A percentile compares a stretch with the other conserved stretches of the same genome.
phyloP scores from a whole-genome alignment of 2,888 invertebrate genomes.

The Drosophila incognita region DNA sequence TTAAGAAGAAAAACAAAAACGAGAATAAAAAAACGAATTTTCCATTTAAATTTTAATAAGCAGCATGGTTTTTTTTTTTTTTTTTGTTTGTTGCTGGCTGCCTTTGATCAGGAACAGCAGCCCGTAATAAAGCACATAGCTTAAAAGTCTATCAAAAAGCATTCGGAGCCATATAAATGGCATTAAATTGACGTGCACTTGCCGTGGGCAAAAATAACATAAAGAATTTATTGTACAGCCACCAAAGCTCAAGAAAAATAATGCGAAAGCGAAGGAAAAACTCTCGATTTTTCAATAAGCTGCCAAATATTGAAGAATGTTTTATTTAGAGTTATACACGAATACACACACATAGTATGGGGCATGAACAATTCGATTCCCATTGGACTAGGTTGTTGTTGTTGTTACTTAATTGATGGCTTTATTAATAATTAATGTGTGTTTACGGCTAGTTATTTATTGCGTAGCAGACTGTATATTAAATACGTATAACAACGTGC shows the following conservation, averaged over 20 bases:
- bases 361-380: neutral
- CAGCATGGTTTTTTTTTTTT: slow-evolving; percentile 18
- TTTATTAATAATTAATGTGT: slow-evolving; percentile 50
- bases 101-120: slow-evolving; percentile 61
- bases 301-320: slow-evolving; percentile 12
- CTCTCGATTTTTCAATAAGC: slow-evolving; percentile 46
- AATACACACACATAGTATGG: no score
- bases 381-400: slow-evolving; percentile 2
- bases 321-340: neutral
- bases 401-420: slow-evolving; percentile 26
- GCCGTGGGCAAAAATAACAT: slow-evolving; percentile 62
- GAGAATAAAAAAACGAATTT: slow-evolving; percentile 19
- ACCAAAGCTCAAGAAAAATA: slow-evolving; percentile 16
- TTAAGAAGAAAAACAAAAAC: neutral
- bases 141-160: slow-evolving; percentile 77
- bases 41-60: slow-evolving; percentile 64
- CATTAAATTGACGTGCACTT: slow-evolving; percentile 60
- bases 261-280: slow-evolving; percentile 4
- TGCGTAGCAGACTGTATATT: neutral
- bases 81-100: slow-evolving; percentile 1
- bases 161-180: slow-evolving; percentile 65
- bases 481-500: neutral
- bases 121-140: slow-evolving; percentile 63
- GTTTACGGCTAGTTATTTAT: slow-evolving; percentile 28
- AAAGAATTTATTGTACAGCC: slow-evolving; percentile 65